Conservation (phyloP, 2,797 vertebrate genomes). For the Emys orbicularis region DNA sequence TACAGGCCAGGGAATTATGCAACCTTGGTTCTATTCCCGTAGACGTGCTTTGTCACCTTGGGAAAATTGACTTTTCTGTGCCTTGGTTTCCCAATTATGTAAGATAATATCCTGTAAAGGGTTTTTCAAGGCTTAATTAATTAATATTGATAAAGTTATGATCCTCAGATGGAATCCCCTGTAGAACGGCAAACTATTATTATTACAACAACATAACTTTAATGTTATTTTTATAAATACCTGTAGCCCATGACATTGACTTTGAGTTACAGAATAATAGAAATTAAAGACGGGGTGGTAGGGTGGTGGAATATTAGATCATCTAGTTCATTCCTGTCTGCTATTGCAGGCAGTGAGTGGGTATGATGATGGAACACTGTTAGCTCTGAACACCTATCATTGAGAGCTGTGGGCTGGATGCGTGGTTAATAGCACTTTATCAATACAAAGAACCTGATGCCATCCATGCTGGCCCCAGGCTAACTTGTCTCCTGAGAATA, state of each 20-base stretch:
- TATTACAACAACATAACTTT: not conserved
- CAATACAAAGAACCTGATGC: not conserved
- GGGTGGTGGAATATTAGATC: not conserved
- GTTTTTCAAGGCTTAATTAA: not conserved
- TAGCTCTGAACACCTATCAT: not conserved
- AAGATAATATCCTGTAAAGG: not conserved
- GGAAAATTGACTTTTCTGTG: not conserved
- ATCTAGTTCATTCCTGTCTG: not conserved
- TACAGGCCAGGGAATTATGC: not conserved
- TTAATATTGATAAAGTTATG: conserved; percentile 16
- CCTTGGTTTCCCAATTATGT: not conserved
- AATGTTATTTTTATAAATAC: conserved; percentile 13
- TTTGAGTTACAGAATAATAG: not conserved
- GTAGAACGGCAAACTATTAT: not conserved
- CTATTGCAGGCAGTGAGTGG: not conserved
- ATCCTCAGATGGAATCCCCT: not conserved
- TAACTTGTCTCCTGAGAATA: not conserved
- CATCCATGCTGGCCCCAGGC: not conserved
- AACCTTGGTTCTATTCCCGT: conserved; percentile 35
- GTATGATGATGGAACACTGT: not conserved
- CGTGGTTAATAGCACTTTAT: not conserved
- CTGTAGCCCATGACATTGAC: not conserved
- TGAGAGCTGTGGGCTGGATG: not conserved
- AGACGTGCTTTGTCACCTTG: not conserved
- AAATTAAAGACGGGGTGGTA: not conserved